A percentile compares a stretch with the other conserved stretches of the same genome.
Evolutionary conservation across 1,140 invertebrate genomes (phyloP).

Genomic region (Adelges cooleyi): DNA sequence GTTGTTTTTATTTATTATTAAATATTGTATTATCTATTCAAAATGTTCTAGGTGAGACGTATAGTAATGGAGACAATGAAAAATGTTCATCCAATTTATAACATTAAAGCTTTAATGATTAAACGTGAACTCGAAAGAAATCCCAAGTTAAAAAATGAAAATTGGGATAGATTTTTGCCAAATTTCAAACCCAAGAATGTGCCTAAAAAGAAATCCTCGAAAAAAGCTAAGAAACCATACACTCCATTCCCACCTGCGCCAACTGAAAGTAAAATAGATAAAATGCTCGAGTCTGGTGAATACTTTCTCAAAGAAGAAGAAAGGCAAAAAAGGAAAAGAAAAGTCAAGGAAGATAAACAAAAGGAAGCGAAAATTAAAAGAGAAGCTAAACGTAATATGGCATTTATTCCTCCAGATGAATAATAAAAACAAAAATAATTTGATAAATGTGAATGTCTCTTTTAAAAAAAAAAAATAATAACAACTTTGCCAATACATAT

Average conservation of each 20-base stretch:
- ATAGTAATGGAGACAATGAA: slow-evolving; percentile 97
- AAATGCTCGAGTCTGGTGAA: slow-evolving; percentile 86
- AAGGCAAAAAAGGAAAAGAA: slow-evolving; percentile 54
- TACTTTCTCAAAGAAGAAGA: slow-evolving; percentile 87
- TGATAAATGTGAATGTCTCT: no score
- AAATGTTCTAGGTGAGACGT: slow-evolving; percentile 52
- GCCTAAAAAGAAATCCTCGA: slow-evolving; percentile 71
- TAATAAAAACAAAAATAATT: slow-evolving; percentile 30
- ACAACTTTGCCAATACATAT: no score
- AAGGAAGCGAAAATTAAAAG: slow-evolving; percentile 50
- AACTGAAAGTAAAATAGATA: slow-evolving; percentile 86
- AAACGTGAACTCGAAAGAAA: slow-evolving; percentile 90
- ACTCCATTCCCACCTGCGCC: slow-evolving; percentile 95
- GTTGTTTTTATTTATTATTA: neutral
- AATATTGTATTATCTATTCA: neutral
- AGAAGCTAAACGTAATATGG: slow-evolving; percentile 62
- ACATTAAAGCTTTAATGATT: slow-evolving; percentile 97
- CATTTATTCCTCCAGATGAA: slow-evolving; percentile 75
- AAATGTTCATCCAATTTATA: slow-evolving; percentile 99
- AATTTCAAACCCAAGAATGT: slow-evolving; percentile 91
- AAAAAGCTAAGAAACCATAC: slow-evolving; percentile 76
- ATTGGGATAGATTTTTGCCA: slow-evolving; percentile 94
- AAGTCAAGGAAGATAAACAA: slow-evolving; percentile 58
- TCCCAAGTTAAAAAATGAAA: slow-evolving; percentile 81
- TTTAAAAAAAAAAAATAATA: no score